Evolutionary conservation across 2,113 vertebrate genomes (phyloP).

Genomic region (Labeo catla): DNA sequence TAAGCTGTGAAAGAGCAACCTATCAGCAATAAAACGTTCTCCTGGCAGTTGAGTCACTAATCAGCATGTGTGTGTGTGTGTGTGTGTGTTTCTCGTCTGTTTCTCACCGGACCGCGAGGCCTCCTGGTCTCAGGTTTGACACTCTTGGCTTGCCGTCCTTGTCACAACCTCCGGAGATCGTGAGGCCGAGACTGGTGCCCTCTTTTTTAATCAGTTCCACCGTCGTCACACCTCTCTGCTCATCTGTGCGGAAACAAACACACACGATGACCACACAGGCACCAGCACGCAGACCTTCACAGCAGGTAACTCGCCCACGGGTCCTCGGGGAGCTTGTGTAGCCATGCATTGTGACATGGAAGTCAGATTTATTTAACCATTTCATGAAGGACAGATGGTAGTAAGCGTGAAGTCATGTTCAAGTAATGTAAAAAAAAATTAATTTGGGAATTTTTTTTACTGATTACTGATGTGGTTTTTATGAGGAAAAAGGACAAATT

Average conservation of each 20-base stretch:
- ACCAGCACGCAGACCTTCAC: slow-evolving; percentile 35
- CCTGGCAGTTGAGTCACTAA: not conserved
- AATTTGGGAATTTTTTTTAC: too few species aligned
- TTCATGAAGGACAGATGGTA: slow-evolving; percentile 18
- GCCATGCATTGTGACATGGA: not conserved
- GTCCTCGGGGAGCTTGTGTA: not conserved
- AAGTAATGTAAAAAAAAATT: not conserved
- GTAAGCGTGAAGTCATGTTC: not conserved
- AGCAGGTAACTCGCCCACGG: not conserved
- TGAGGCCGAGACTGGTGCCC: slow-evolving; percentile 93
- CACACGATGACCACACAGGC: slow-evolving; percentile 43
- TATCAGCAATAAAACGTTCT: not conserved
- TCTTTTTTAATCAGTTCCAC: slow-evolving; percentile 98
- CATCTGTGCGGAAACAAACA: slow-evolving; percentile 79
- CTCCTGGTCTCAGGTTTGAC: slow-evolving; percentile 92
- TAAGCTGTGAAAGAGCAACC: not conserved
- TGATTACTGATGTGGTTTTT: too few species aligned
- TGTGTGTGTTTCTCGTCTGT: slow-evolving; percentile 12
- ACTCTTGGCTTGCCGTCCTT: slow-evolving; percentile 96
- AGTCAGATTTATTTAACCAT: slow-evolving; percentile 2
- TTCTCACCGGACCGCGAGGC: slow-evolving; percentile 94
- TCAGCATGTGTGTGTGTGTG: slow-evolving; percentile 15
- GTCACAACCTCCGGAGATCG: slow-evolving; percentile 96
- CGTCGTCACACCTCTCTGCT: slow-evolving; percentile 89
- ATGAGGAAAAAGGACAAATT: too few species aligned